Conservation (phyloP, 1,140 invertebrate species). For the Drosophila rhopaloa region DNA sequence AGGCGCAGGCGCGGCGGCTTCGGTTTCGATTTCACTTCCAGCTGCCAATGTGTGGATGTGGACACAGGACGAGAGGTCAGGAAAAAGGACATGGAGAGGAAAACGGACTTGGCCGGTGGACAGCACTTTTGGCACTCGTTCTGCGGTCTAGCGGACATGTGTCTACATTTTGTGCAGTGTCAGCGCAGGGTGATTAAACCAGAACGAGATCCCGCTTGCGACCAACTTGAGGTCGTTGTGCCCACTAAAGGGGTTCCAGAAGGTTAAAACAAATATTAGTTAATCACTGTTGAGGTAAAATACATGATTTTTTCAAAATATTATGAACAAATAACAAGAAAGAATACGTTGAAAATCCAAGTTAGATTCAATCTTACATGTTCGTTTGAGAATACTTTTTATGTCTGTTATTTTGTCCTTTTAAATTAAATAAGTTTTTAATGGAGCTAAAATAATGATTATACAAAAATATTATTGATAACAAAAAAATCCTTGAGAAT, state of each 20-base stretch:
- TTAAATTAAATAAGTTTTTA: too few relatives aligned
- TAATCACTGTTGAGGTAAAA: slow-evolving; percentile 1
- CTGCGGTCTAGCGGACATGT: slow-evolving; percentile 64
- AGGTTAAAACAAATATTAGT: slow-evolving; percentile 8
- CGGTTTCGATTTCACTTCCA: slow-evolving; percentile 51
- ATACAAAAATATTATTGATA: too few relatives aligned
- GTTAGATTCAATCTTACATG: too few relatives aligned
- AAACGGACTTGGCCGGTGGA: slow-evolving; percentile 24
- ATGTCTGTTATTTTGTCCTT: too few relatives aligned
- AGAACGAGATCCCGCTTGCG: slow-evolving; percentile 21
- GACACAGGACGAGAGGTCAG: slow-evolving; percentile 31
- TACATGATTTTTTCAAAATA: too few relatives aligned
- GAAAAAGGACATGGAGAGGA: slow-evolving; percentile 2
- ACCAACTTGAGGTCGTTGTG: slow-evolving; percentile 23
- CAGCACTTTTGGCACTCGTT: slow-evolving; percentile 69
- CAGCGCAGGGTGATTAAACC: slow-evolving; percentile 4
- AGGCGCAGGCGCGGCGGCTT: slow-evolving; percentile 26
- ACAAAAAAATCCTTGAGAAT: too few relatives aligned
- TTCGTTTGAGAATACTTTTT: too few relatives aligned
- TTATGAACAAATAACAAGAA: too few relatives aligned
- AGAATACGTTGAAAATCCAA: too few relatives aligned
- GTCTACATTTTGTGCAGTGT: slow-evolving; percentile 44
- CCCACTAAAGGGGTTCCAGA: slow-evolving; percentile 2
- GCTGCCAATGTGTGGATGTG: slow-evolving; percentile 27
- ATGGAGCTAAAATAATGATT: too few relatives aligned